Evolutionary conservation across 2,113 vertebrate species (phyloP), one percentile per base, ranked within the genome.

Genomic region (Ovis canadensis): DNA sequence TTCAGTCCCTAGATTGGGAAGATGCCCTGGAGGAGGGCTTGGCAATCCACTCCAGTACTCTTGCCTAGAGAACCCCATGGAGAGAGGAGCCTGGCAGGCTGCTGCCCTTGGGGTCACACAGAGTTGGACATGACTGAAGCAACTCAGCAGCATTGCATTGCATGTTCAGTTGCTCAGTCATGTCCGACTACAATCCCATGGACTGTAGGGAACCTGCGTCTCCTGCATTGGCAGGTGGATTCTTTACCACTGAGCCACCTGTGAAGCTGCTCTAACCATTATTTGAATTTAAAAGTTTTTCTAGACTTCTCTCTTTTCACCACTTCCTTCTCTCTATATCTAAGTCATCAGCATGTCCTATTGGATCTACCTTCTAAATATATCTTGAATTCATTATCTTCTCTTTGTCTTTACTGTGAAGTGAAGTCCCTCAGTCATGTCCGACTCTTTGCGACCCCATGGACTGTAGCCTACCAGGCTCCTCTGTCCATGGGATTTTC

Each of bases 381-480:
- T 50, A 57, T 62, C 60, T 78, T 78, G 48, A 97, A n/a, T 60
- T 59, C 64, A 74, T 94, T 29, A 59, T 17, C 13, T 50, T 82
- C 48, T 92, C 23, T 94, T 96, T 43, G 64, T 54, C 57, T 60
- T 92, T 52, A 21, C 7, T 48, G 43, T 94, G 50, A 50, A 50
- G 50, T 50, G 3, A 50, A 50, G 14, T 5, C 50, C 0, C 50
- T 50, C 50, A 50, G 50, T 50, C 50, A 4, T 50, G 50, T 15
- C 50, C 4, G 50, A 50, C 50, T 50, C 13, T 50, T 50, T 50
- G 50, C 50, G 14, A 50, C 50, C 50, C 50, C 50, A 50, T 50
- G 50, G 50, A 50, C 50, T 50, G 14, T 15, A 50, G 50, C 50
- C 50, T 50, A 50, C 50, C 50, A 50, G 50, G 50, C 50, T 50